Evolutionary conservation across 2,113 vertebrate species (phyloP).

Genomic region (Chaetodon trifascialis): DNA sequence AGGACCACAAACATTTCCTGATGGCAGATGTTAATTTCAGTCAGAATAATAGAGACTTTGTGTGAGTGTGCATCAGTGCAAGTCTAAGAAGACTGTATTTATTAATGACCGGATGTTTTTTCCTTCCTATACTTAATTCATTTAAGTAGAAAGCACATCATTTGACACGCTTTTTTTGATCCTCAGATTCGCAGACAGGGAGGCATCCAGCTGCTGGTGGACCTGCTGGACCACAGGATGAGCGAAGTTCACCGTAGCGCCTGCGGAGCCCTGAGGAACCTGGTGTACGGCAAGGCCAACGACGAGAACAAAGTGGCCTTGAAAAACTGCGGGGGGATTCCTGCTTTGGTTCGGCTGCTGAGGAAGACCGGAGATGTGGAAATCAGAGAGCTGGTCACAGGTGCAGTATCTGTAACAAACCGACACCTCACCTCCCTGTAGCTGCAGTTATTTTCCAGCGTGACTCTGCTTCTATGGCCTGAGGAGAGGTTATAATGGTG

Average conservation of each 20-base stretch:
- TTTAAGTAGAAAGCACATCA: not conserved
- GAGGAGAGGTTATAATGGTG: conserved; percentile 18
- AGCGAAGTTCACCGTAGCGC: conserved; percentile 98
- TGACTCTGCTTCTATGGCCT: conserved; percentile 7
- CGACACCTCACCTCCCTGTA: not conserved
- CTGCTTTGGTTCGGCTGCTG: conserved; percentile 94
- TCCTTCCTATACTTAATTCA: not conserved
- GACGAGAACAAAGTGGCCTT: conserved; percentile 98
- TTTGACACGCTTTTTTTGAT: not conserved
- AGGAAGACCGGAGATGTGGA: conserved; percentile 97
- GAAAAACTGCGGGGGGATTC: conserved; percentile 98
- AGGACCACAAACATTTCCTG: not conserved
- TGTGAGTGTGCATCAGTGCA: not conserved
- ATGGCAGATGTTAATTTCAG: not conserved
- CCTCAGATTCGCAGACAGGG: conserved; percentile 97
- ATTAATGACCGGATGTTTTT: not conserved
- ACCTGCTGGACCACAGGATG: conserved; percentile 98
- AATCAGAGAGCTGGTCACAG: conserved; percentile 98
- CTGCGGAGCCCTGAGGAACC: conserved; percentile 96
- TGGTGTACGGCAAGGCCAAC: conserved; percentile 98
- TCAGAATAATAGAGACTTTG: not conserved
- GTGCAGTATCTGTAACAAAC: conserved; percentile 73
- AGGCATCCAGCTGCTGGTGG: conserved; percentile 96
- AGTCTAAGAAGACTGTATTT: not conserved
- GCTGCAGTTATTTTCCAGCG: conserved; percentile 17